These are phyloP conservation scores for Ophion costatus DNA, from an alignment of 2,888 invertebrate species.

Conservation along the genomic window DNA sequence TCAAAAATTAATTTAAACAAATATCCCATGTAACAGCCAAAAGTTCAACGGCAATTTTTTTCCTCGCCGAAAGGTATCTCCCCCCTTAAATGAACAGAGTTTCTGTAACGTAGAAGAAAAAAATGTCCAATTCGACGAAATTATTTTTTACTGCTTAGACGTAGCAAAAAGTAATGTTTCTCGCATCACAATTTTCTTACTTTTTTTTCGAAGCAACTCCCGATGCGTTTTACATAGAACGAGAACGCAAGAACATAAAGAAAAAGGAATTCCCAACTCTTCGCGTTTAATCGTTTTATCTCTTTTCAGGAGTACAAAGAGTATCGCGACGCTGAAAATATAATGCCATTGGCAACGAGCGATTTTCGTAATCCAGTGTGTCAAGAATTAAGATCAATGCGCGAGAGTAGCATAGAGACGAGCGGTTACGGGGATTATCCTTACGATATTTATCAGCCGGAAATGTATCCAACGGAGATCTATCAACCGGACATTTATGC, in stretches of 20 bases:
- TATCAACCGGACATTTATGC: conserved; percentile 56
- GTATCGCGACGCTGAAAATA: conserved; percentile 94
- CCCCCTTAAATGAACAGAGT: too few species aligned
- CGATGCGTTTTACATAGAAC: conserved; percentile 12
- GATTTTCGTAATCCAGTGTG: conserved; percentile 93
- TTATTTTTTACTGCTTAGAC: background rate
- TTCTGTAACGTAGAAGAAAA: too few species aligned
- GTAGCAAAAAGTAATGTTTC: background rate
- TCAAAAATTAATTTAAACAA: too few species aligned
- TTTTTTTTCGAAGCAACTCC: background rate
- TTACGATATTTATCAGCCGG: conserved; percentile 54
- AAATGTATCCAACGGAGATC: conserved; percentile 49
- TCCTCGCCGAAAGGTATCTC: too few species aligned
- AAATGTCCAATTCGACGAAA: background rate
- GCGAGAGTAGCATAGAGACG: conserved; percentile 85
- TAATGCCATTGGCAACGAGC: conserved; percentile 93
- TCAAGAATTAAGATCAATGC: conserved; percentile 90
- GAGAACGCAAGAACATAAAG: background rate
- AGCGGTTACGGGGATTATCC: conserved; percentile 74
- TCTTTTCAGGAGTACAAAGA: conserved; percentile 92
- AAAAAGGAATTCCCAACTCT: background rate
- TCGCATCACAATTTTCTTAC: background rate
- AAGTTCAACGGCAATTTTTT: too few species aligned
- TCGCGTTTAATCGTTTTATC: conserved; percentile 65
- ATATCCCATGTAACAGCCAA: too few species aligned